Base-by-base conservation (phyloP, 2,888 invertebrate genomes). In the Diarsia rubi region DNA sequence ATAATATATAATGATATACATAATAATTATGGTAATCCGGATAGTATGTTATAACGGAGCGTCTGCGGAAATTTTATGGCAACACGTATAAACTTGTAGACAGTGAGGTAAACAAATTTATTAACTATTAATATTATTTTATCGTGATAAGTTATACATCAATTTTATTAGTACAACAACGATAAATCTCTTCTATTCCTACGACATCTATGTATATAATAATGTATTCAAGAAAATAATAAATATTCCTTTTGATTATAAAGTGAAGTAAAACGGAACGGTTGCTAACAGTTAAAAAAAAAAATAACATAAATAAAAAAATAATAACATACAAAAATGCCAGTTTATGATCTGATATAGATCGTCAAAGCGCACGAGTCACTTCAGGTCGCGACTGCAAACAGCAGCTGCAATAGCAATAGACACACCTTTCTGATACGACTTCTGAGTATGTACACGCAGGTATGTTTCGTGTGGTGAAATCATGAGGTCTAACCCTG, bases 121-220 rank as follows among this genome's bases (percentile, higher is more conserved):
- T 37, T 31, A 54, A 64, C 37, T 72, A 73, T 65, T 81, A 81
- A 49, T 57, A 63, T 27, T 45, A 64, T 79, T 47, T 79, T 71
- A 72, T 79, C 62, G 49, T 72, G 73, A 59, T 64, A 79, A 72
- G 80, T 57, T 54, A 80, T 31, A 74, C 60, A 81, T 78, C 60
- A 62, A 78, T 73, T 78, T 82, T 73, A 73, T 63, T 73, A 24
- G 42, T 60, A 83, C 70, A 71, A 71, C 69, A 83, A 73, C 54
- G 68, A 80, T 73, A 67, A 67, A 75, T 70, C 64, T 75, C 68
- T 69, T 66, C 84, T 83, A 83, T 79, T 70, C 49, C 84, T 83
- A 82, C 69, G 31, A 79, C 67, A 75, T 68, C 69, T 60, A 83
- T 70, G 44, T 42, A 60, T 68, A 44, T 74, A 62, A 60, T 60